Percentiles rank a stretch among this genome's conserved stretches.
Evolutionary conservation across 92 coral and sea anemone genomes (phyloP).

Genomic region (Galaxea fascicularis): DNA sequence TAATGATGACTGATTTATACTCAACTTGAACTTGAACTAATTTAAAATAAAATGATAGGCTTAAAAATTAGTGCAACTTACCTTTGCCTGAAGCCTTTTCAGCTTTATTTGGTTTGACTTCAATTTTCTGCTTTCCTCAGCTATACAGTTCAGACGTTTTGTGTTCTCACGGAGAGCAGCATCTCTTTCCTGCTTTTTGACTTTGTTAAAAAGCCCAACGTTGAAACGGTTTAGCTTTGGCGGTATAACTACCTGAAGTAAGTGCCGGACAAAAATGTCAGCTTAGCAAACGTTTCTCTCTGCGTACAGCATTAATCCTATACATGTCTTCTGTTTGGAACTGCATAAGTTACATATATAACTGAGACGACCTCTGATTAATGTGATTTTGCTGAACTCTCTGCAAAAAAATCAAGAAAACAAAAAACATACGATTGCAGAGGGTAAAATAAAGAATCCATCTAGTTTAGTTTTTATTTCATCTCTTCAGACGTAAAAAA

Average conservation of each 20-base stretch:
- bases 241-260: slow-evolving; percentile 14
- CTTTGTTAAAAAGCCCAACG: neutral
- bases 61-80: neutral
- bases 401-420: too few relatives aligned
- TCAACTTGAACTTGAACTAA: neutral
- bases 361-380: neutral
- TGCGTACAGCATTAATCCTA: slow-evolving; percentile 17
- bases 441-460: slow-evolving; percentile 31
- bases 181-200: too few relatives aligned
- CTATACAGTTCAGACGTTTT: too few relatives aligned
- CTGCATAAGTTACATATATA: neutral
- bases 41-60: neutral
- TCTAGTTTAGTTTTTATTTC: slow-evolving; percentile 39
- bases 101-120: neutral
- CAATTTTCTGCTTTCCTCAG: too few relatives aligned
- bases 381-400: too few relatives aligned
- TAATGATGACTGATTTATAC: neutral
- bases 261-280: neutral
- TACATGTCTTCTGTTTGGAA: neutral
- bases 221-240: neutral
- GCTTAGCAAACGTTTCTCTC: neutral
- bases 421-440: slow-evolving; percentile 25
- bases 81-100: slow-evolving; percentile 44
- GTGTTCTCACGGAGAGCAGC: too few relatives aligned
- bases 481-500: slow-evolving; percentile 27